phyloP scores from a whole-genome alignment of 2,888 invertebrate genomes.

The Caenorhabditis wallacei region DNA sequence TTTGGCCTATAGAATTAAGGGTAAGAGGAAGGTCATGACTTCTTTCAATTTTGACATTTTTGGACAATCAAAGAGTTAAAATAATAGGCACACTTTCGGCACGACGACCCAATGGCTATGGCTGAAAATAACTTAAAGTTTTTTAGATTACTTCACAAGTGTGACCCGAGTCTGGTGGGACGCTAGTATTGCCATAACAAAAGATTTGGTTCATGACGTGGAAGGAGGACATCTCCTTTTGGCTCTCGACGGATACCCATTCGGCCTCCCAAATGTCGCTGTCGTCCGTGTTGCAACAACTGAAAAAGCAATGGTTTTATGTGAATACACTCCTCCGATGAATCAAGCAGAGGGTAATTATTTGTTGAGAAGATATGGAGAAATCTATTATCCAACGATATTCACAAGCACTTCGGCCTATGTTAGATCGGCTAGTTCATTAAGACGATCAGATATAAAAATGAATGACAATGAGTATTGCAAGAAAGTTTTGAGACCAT shows the following conservation, averaged over 20 bases:
- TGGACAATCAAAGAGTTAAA: not conserved
- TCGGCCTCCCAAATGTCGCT: not conserved
- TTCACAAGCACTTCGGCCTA: slow-evolving; percentile 3
- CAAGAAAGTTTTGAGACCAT: not conserved
- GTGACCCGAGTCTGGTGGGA: slow-evolving; percentile 8
- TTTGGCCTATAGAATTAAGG: slow-evolving; percentile 1
- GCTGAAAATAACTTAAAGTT: not conserved
- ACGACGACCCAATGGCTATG: too few species aligned
- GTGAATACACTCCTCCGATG: slow-evolving; percentile 24
- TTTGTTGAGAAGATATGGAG: slow-evolving; percentile 14
- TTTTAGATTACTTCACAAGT: slow-evolving; percentile 21
- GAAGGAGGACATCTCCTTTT: slow-evolving; percentile 11
- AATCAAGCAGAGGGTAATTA: slow-evolving; percentile 14
- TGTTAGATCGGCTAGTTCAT: not conserved
- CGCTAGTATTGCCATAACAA: slow-evolving; percentile 1
- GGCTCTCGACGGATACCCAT: slow-evolving; percentile 11
- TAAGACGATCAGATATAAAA: not conserved
- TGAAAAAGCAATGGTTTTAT: slow-evolving; percentile 28
- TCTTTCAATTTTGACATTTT: too few species aligned
- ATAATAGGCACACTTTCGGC: too few species aligned
- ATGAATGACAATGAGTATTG: slow-evolving; percentile 12
- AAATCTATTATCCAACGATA: slow-evolving; percentile 20
- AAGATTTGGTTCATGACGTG: not conserved
- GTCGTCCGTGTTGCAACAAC: slow-evolving; percentile 2
- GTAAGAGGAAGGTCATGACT: not conserved